These are phyloP conservation scores for Acrobasis consociella DNA, from an alignment of 2,888 invertebrate species.

Conservation along the genomic window DNA sequence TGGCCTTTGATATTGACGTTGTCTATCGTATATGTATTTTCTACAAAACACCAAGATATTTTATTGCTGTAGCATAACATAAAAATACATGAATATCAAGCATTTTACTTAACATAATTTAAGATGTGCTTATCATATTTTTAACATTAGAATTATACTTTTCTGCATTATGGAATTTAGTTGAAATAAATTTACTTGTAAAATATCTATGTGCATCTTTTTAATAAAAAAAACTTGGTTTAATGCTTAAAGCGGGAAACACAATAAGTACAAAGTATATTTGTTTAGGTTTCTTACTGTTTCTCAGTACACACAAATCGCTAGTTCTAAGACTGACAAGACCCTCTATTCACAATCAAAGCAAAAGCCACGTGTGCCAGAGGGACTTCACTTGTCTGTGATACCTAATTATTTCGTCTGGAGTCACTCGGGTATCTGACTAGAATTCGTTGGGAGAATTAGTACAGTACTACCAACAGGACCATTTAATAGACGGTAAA, in stretches of 20 bases:
- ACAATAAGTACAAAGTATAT: background rate
- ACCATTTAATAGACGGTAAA: too few relatives aligned
- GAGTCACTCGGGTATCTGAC: constrained; percentile 1
- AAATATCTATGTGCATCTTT: too few relatives aligned
- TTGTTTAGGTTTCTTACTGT: constrained; percentile 11
- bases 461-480: background rate
- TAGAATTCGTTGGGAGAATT: background rate
- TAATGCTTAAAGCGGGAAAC: background rate
- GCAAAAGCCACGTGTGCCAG: constrained; percentile 12
- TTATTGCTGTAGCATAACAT: too few relatives aligned
- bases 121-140: too few relatives aligned
- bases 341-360: constrained; percentile 13
- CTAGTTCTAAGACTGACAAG: background rate
- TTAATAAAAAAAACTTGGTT: too few relatives aligned
- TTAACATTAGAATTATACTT: too few relatives aligned
- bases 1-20: background rate
- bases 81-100: too few relatives aligned
- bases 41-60: too few relatives aligned
- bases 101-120: too few relatives aligned
- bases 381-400: constrained; percentile 22
- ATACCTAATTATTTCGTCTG: constrained; percentile 30
- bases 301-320: constrained; percentile 1
- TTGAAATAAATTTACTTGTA: too few relatives aligned
- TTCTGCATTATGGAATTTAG: too few relatives aligned
- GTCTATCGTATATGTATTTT: background rate